These are phyloP conservation scores for Diplogasteroides magnus DNA, from an alignment of 1,140 invertebrate species.

Conservation along the genomic window DNA sequence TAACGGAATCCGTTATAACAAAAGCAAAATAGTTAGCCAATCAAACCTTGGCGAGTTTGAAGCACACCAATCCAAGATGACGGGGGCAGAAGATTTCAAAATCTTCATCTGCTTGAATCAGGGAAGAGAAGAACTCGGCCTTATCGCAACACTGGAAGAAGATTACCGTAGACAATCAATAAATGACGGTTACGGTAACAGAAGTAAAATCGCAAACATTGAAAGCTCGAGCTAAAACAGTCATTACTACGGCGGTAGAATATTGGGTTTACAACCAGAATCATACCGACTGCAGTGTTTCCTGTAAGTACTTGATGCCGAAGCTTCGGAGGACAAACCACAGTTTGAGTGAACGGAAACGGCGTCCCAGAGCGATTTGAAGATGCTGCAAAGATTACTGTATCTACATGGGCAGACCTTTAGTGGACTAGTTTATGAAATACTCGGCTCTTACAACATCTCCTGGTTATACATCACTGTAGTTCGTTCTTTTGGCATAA, in stretches of 20 bases:
- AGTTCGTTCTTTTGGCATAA: too few relatives aligned
- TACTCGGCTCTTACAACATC: too few relatives aligned
- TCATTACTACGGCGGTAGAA: not conserved
- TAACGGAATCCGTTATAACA: not conserved
- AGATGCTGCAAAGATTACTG: conserved; percentile 74
- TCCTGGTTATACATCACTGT: too few relatives aligned
- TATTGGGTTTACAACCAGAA: not conserved
- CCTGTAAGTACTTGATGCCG: conserved; percentile 63
- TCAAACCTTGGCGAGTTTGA: conserved; percentile 69
- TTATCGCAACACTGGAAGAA: conserved; percentile 52
- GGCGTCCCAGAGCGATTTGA: conserved; percentile 82
- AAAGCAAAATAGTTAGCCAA: not conserved
- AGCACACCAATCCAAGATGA: conserved; percentile 78
- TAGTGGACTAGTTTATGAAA: too few relatives aligned
- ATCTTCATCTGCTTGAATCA: conserved; percentile 39
- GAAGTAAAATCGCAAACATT: too few relatives aligned
- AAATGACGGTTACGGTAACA: not conserved
- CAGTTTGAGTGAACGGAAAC: conserved; percentile 84
- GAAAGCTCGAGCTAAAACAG: too few relatives aligned
- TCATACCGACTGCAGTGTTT: conserved; percentile 4
- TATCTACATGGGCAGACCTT: too few relatives aligned
- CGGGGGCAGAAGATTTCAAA: conserved; percentile 73
- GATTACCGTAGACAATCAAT: not conserved
- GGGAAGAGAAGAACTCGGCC: conserved; percentile 43
- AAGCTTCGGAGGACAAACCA: conserved; percentile 85